These are phyloP conservation scores for Eupithecia centaureata DNA, from an alignment of 2,888 invertebrate species.

Conservation along the genomic window DNA sequence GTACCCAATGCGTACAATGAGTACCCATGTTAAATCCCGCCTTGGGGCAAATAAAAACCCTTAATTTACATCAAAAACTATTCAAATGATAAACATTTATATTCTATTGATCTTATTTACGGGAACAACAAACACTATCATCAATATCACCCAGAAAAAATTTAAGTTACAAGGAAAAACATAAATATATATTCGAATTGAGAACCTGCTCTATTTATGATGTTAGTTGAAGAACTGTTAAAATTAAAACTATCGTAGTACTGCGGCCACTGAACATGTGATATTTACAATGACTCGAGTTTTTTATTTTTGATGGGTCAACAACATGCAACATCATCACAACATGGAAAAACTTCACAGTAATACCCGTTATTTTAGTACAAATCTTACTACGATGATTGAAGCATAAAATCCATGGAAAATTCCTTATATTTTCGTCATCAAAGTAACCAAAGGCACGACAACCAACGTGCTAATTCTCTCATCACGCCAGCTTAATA, in stretches of 20 bases:
- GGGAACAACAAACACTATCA: no score
- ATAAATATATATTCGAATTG: no score
- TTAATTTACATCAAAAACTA: no score
- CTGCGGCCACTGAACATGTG: background rate
- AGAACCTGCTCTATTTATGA: no score
- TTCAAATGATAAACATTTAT: no score
- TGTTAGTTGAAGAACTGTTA: no score
- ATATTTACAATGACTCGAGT: background rate
- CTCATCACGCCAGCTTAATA: slow-evolving; percentile 18
- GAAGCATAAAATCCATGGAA: slow-evolving; percentile 1
- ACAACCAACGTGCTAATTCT: slow-evolving; percentile 25
- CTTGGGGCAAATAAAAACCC: no score
- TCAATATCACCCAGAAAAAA: no score
- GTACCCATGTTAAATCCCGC: no score
- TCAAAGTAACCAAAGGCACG: slow-evolving; percentile 6
- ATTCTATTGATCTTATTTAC: no score
- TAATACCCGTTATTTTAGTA: background rate
- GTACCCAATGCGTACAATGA: no score
- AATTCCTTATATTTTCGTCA: slow-evolving; percentile 10
- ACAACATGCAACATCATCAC: background rate
- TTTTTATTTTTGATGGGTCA: background rate
- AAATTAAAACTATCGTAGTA: background rate
- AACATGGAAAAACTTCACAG: background rate
- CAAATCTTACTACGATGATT: background rate
- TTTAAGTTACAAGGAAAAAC: no score